A percentile compares a stretch with the other conserved stretches of the same genome.
These are phyloP conservation scores for Hydraecia micacea DNA, from an alignment of 2,888 invertebrate species.

Conservation along the genomic window DNA sequence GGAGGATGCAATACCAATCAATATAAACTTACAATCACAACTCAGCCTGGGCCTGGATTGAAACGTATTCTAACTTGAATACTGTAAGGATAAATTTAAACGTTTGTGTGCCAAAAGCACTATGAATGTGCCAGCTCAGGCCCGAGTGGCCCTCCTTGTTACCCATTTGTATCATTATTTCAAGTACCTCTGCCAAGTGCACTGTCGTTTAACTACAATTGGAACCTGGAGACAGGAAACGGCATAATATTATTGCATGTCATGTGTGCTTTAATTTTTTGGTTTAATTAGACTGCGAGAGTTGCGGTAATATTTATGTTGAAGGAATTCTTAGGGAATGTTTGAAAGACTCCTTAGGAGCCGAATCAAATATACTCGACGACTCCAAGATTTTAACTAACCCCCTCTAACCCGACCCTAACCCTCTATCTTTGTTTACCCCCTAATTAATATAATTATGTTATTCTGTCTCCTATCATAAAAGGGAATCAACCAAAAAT, in stretches of 20 bases:
- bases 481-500: conserved; percentile 42
- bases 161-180: conserved; percentile 31
- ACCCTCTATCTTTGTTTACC: neutral
- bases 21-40: neutral
- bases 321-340: neutral
- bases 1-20: neutral
- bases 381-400: neutral
- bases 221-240: neutral
- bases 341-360: too few species aligned
- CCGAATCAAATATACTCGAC: neutral
- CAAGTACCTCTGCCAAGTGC: conserved; percentile 9
- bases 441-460: conserved; percentile 9
- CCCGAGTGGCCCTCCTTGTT: neutral
- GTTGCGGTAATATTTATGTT: conserved; percentile 1
- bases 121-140: neutral
- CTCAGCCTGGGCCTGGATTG: neutral
- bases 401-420: too few species aligned
- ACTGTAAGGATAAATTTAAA: neutral
- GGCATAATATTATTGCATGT: neutral
- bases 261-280: conserved; percentile 1
- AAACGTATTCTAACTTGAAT: neutral
- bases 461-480: conserved; percentile 22
- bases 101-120: neutral
- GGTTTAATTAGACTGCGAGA: conserved; percentile 31
- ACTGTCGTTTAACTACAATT: conserved; percentile 15